A percentile compares a stretch with the other conserved stretches of the same genome.
These are phyloP conservation scores for Eulimnadia texana DNA, from an alignment of 1,140 invertebrate genomes.

Conservation along the genomic window DNA sequence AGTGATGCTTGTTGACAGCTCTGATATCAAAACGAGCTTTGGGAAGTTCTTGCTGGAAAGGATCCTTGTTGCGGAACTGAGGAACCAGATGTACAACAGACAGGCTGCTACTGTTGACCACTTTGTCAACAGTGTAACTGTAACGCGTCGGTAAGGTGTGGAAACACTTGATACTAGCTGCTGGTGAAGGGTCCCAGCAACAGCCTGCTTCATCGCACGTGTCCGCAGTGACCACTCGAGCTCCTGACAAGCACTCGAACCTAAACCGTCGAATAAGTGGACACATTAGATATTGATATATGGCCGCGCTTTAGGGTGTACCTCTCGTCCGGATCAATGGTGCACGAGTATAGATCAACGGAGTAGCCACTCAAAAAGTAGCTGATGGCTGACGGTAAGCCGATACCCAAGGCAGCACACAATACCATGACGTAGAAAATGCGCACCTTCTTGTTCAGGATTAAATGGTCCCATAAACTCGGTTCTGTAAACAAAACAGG, in stretches of 20 bases:
- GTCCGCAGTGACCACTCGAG: not conserved
- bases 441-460: conserved; percentile 8
- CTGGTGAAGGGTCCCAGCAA: conserved; percentile 7
- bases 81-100: not conserved
- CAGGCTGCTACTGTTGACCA: not conserved
- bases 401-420: conserved; percentile 4
- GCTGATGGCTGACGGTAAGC: conserved; percentile 6
- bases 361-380: conserved; percentile 3
- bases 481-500: not conserved
- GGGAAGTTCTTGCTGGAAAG: not conserved
- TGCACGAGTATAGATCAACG: not conserved
- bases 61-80: not conserved
- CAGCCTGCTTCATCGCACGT: conserved; percentile 6
- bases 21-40: not conserved
- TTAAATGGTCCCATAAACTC: conserved; percentile 5
- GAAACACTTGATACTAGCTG: conserved; percentile 4
- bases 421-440: conserved; percentile 14
- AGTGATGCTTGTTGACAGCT: conserved; percentile 11
- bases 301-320: too few species aligned
- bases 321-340: conserved; percentile 1
- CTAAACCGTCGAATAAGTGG: too few species aligned
- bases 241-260: conserved; percentile 9
- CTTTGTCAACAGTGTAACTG: conserved; percentile 5
- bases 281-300: too few species aligned
- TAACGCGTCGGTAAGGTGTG: conserved; percentile 11